Evolutionary conservation across 2,113 vertebrate species (phyloP).

Genomic region (Gallinago undulata): DNA sequence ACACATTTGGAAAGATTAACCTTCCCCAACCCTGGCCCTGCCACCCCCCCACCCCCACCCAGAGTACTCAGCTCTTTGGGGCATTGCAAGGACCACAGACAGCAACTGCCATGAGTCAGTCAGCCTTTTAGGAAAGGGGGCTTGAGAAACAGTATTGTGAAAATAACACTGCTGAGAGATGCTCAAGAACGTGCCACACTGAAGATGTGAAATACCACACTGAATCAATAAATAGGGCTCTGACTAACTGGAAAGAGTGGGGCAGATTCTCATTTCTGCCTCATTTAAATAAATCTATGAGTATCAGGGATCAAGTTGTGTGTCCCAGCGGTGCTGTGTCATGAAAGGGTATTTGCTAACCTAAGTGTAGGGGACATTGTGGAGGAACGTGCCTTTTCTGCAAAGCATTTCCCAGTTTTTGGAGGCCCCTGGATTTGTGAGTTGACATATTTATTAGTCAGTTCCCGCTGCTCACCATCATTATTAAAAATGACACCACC

Average conservation of each 20-base stretch:
- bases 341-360: background rate
- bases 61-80: background rate
- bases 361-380: background rate
- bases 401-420: background rate
- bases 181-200: background rate
- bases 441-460: conserved; percentile 13
- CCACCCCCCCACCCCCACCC: too few species aligned
- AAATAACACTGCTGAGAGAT: background rate
- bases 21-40: background rate
- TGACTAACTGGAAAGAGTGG: background rate
- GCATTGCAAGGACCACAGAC: background rate
- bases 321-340: background rate
- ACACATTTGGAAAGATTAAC: background rate
- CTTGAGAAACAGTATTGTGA: background rate
- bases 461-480: background rate
- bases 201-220: background rate
- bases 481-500: background rate
- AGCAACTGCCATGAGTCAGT: background rate
- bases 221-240: background rate
- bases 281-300: background rate
- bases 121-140: background rate
- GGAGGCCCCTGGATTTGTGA: background rate
- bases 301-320: background rate
- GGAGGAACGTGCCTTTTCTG: background rate
- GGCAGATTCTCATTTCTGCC: background rate